Evolutionary conservation across 1,140 invertebrate genomes (phyloP).

Genomic region (Dolichoris vasculosae): DNA sequence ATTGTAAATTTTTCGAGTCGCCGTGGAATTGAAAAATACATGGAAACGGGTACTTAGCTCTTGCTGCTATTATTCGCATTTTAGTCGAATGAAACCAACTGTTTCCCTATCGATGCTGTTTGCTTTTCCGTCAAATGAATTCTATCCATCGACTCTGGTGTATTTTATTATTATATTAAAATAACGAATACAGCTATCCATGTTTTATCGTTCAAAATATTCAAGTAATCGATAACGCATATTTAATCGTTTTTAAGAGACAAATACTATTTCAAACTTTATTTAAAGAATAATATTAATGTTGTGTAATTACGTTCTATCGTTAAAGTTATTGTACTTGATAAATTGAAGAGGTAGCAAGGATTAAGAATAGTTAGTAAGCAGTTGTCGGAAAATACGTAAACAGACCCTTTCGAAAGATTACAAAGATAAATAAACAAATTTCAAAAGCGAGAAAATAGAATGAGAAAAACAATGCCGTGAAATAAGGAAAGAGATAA

Average conservation of each 20-base stretch:
- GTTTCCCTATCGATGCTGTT: no score
- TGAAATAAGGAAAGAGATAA: background rate
- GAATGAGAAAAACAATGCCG: background rate
- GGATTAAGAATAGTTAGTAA: background rate
- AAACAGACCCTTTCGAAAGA: background rate
- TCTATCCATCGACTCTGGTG: background rate
- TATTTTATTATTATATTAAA: no score
- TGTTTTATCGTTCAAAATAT: no score
- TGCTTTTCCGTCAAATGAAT: background rate
- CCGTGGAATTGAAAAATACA: background rate
- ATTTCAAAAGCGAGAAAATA: background rate
- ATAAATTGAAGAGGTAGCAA: background rate
- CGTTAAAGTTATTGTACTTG: no score
- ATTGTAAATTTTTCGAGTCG: background rate
- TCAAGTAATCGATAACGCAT: no score
- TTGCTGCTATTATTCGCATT: background rate
- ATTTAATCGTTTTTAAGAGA: no score
- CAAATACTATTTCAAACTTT: no score
- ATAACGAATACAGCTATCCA: no score
- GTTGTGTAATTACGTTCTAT: no score
- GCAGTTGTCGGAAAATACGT: background rate
- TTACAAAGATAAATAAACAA: slow-evolving; percentile 5
- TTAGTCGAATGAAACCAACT: background rate
- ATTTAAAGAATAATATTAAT: no score
- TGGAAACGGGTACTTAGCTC: background rate